phyloP scores from a whole-genome alignment of 2,113 vertebrate species.

The Ailurus styani region DNA sequence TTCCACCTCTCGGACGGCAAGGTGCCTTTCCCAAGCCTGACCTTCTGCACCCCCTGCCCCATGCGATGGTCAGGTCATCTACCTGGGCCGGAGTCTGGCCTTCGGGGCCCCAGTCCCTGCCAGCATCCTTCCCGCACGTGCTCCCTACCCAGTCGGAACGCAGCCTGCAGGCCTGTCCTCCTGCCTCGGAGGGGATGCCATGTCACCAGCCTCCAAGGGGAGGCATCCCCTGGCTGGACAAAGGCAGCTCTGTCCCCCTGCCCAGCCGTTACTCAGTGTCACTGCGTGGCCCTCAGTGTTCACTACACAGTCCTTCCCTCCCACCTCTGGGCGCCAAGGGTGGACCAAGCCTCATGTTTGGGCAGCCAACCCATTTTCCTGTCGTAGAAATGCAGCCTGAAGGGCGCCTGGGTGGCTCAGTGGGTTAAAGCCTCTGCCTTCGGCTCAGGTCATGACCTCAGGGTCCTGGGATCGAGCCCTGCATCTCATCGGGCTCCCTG shows the following conservation, averaged over 20 bases:
- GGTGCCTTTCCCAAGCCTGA: not conserved
- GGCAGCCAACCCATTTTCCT: no score
- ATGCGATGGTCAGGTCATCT: not conserved
- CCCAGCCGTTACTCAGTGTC: not conserved
- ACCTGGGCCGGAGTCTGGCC: not conserved
- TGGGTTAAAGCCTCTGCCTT: no score
- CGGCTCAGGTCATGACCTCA: no score
- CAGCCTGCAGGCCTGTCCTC: not conserved
- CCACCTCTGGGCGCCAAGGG: accelerated
- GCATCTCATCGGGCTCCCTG: no score
- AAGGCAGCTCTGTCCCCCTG: not conserved
- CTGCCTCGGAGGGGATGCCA: not conserved
- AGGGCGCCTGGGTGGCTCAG: no score
- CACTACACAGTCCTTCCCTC: not conserved
- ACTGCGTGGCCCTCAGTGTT: accelerated
- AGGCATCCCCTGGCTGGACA: not conserved
- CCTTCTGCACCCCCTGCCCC: not conserved
- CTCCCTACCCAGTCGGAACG: accelerated
- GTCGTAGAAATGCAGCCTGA: not conserved
- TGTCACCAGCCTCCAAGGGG: not conserved
- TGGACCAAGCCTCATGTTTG: not conserved
- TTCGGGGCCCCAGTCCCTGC: not conserved
- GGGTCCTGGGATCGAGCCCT: no score
- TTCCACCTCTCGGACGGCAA: not conserved
- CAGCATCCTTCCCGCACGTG: not conserved